Percentiles rank a stretch among this genome's conserved stretches.
These are phyloP conservation scores for Plagiodera versicolora DNA, from an alignment of 2,888 invertebrate species.

Conservation along the genomic window DNA sequence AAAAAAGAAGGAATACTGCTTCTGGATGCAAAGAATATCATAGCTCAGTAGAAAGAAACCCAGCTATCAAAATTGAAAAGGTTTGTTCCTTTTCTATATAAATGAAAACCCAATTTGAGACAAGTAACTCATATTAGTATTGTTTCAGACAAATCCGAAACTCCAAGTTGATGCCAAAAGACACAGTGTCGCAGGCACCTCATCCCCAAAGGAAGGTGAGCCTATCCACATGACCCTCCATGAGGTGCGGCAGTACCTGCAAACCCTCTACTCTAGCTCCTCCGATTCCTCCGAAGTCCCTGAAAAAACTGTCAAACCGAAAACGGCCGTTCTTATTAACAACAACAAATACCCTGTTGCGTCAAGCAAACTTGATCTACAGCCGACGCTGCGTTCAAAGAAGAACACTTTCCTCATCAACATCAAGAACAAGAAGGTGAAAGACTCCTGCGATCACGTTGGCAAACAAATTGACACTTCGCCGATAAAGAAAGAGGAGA, in stretches of 20 bases:
- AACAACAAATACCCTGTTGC: conserved; percentile 42
- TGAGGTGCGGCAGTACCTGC: conserved; percentile 81
- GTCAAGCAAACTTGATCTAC: conserved; percentile 40
- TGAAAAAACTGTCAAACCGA: conserved; percentile 48
- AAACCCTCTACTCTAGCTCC: conserved; percentile 78
- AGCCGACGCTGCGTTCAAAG: conserved; percentile 42
- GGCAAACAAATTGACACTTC: conserved; percentile 55
- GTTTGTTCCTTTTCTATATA: conserved; percentile 21
- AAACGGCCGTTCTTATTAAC: conserved; percentile 40
- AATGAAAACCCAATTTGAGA: too few relatives aligned
- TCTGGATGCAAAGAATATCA: conserved; percentile 54
- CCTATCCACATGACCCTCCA: conserved; percentile 83
- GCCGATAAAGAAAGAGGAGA: conserved; percentile 50
- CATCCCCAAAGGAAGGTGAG: conserved; percentile 65
- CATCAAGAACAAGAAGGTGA: conserved; percentile 63
- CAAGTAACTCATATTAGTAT: too few relatives aligned
- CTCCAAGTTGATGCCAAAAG: conserved; percentile 56
- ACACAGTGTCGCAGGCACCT: conserved; percentile 68
- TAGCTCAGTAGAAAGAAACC: conserved; percentile 32
- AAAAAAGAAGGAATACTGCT: conserved; percentile 49
- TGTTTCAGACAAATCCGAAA: background rate
- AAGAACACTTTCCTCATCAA: conserved; percentile 64
- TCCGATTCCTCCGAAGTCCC: conserved; percentile 66
- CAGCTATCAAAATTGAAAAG: conserved; percentile 33
- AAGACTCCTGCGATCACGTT: conserved; percentile 52